Evolutionary conservation across 2,888 invertebrate species (phyloP), one percentile per base, ranked within the genome.

Genomic region (Coenonympha arcania): DNA sequence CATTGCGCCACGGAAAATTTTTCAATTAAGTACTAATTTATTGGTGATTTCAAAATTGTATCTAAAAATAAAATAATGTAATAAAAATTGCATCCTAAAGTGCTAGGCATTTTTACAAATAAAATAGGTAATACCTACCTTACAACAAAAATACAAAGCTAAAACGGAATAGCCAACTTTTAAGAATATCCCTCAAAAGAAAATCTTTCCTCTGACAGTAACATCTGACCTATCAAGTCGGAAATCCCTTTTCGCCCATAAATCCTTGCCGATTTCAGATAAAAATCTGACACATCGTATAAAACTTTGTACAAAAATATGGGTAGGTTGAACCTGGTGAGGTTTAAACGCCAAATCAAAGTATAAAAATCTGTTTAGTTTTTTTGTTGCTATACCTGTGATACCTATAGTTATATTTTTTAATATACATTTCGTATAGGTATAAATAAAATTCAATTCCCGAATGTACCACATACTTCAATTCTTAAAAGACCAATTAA

Each of bases 181-280:
- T 15, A 31, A 45, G 28, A 45, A 28, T 48, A 44, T 33, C 16
- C 39, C 13, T 37, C 40, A 49, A 37, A 37, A 42, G 46, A 46
- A 53, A 44, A 53, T 53, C 37, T 53, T 50, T 50, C 42, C 20
- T 46, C 46, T 31, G 49, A 50, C 53, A 50, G 45, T 46, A 50
- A 53, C 53, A 49, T 52, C 52, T 52, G 50, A 53, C 50, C 53
- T 50, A 52, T 52, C 48, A 44, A 44, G 47, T 16, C 16, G 19
- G 31, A 43, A 48, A 48, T 52, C 48, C 43, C 44, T 52, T 52
- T 48, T 52, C 48, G 48, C 40, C 39, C 52, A 52, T 52, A 52
- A 52, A 52, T 52, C 52, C 43, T 48, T 24, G 34, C 48, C 43
- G 52, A 44, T 52, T 44, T 52, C 34, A 40, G 52, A 52, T 52